Conservation (phyloP, 30 jellyfish, hydroid and myxozoan species). For the Hydractinia symbiolongicarpus region DNA sequence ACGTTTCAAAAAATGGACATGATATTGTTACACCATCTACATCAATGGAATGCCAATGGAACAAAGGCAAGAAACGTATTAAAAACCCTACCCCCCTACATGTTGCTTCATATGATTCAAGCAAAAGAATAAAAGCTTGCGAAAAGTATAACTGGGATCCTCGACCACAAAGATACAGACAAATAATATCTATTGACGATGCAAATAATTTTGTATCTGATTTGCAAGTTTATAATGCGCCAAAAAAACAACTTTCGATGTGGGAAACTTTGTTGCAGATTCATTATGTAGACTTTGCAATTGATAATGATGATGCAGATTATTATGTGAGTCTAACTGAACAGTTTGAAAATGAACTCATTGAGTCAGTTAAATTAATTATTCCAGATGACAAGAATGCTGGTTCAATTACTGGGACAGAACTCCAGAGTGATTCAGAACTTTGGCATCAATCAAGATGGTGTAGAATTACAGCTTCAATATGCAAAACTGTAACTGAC, state of each 20-base stretch:
- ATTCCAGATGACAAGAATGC: background rate
- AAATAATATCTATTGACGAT: background rate
- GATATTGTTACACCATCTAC: slow-evolving; percentile 31
- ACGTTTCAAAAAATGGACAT: background rate
- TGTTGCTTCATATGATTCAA: slow-evolving; percentile 26
- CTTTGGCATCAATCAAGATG: slow-evolving; percentile 37
- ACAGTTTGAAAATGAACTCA: background rate
- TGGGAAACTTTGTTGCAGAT: slow-evolving; percentile 42
- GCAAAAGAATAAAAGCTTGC: background rate
- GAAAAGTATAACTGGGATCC: slow-evolving; percentile 35
- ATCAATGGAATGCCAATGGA: slow-evolving; percentile 49
- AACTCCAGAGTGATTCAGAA: slow-evolving; percentile 27
- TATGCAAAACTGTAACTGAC: slow-evolving; percentile 3
- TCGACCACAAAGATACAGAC: slow-evolving; percentile 22
- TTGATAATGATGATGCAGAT: background rate
- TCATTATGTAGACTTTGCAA: slow-evolving; percentile 27
- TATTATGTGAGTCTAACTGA: background rate
- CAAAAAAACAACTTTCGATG: slow-evolving; percentile 13
- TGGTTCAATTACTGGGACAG: slow-evolving; percentile 44
- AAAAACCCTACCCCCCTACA: slow-evolving; percentile 36
- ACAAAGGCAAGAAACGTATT: slow-evolving; percentile 40
- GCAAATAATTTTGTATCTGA: background rate
- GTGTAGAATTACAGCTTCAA: slow-evolving; percentile 26
- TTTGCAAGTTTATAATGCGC: background rate
- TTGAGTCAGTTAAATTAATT: background rate